These are phyloP conservation scores for Drosophila paranaensis DNA, from an alignment of 2,888 invertebrate species.

Conservation along the genomic window DNA sequence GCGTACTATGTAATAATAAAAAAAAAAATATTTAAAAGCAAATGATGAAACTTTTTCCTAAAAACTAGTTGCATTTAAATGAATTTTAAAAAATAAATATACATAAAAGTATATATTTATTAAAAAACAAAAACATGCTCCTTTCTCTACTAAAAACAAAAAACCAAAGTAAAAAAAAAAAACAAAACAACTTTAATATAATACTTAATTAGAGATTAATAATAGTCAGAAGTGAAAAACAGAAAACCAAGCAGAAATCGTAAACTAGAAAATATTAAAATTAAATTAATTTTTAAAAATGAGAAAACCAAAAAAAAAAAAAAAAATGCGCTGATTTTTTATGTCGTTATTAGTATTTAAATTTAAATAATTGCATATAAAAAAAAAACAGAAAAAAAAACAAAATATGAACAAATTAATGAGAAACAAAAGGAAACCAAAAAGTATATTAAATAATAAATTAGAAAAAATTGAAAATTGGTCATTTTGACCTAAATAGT, in stretches of 20 bases:
- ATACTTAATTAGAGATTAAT: conserved; percentile 79
- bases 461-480: conserved; percentile 76
- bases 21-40: conserved; percentile 59
- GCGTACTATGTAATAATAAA: conserved; percentile 62
- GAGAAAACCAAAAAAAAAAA: conserved; percentile 47
- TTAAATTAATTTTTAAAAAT: conserved; percentile 73
- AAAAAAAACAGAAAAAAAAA: conserved; percentile 43
- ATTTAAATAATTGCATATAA: conserved; percentile 76
- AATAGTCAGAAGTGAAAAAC: conserved; percentile 66
- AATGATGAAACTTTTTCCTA: conserved; percentile 79
- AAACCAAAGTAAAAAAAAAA: conserved; percentile 40
- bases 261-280: conserved; percentile 77
- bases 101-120: conserved; percentile 76
- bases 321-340: conserved; percentile 82
- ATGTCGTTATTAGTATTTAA: conserved; percentile 83
- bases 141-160: conserved; percentile 71
- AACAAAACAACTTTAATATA: conserved; percentile 74
- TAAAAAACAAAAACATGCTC: conserved; percentile 61
- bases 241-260: conserved; percentile 59
- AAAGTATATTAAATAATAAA: conserved; percentile 59
- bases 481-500: conserved; percentile 81
- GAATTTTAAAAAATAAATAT: conserved; percentile 79
- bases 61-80: conserved; percentile 82
- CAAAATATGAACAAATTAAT: conserved; percentile 31
- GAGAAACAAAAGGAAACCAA: conserved; percentile 26